These are phyloP conservation scores for Pterostichus madidus DNA, from an alignment of 2,888 invertebrate genomes.

Conservation along the genomic window DNA sequence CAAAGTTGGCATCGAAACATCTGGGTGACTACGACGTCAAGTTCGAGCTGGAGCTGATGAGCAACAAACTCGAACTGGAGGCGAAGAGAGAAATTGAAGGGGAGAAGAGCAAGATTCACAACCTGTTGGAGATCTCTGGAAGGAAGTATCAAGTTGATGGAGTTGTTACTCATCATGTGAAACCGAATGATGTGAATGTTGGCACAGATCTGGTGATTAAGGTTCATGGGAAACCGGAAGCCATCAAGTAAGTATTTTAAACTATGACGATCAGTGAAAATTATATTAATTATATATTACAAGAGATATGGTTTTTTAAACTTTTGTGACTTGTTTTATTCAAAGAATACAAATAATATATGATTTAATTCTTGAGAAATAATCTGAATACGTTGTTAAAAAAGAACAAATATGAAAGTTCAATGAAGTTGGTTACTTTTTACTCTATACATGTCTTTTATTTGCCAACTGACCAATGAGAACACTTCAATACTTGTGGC, in stretches of 20 bases:
- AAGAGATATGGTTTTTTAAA: too few relatives aligned
- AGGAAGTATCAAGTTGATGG: constrained; percentile 83
- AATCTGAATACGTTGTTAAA: too few relatives aligned
- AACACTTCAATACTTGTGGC: too few relatives aligned
- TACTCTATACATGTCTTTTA: too few relatives aligned
- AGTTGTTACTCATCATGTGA: constrained; percentile 79
- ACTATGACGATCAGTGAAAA: too few relatives aligned
- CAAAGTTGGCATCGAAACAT: constrained; percentile 75
- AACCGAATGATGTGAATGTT: constrained; percentile 80
- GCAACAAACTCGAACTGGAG: constrained; percentile 79
- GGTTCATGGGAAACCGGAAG: constrained; percentile 79
- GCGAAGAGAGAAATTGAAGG: constrained; percentile 80
- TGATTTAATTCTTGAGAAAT: too few relatives aligned
- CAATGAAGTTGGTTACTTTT: too few relatives aligned
- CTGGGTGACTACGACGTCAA: constrained; percentile 80
- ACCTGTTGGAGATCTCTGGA: constrained; percentile 81
- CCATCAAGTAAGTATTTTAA: constrained; percentile 80
- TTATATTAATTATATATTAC: too few relatives aligned
- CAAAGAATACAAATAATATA: too few relatives aligned
- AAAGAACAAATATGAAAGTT: too few relatives aligned
- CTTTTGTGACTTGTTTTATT: too few relatives aligned
- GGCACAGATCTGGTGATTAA: constrained; percentile 81
- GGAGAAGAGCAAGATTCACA: constrained; percentile 82
- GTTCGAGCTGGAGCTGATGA: constrained; percentile 78
- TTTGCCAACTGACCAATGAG: too few relatives aligned